These are phyloP conservation scores for Menura novaehollandiae DNA, from an alignment of 2,113 vertebrate species.

Conservation along the genomic window DNA sequence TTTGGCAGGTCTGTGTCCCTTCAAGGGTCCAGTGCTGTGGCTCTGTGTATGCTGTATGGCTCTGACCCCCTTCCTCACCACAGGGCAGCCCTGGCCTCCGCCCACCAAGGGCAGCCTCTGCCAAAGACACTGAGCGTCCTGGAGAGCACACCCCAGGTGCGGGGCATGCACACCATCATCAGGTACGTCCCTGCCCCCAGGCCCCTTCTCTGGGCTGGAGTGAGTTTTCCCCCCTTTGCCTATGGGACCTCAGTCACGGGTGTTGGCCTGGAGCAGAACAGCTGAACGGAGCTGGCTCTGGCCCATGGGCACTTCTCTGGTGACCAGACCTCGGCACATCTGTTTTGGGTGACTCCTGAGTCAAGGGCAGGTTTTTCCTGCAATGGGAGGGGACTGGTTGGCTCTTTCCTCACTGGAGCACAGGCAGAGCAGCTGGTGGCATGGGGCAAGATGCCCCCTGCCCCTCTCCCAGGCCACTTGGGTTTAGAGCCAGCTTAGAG, in stretches of 20 bases:
- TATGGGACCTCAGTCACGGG: accelerated
- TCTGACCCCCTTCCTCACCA: background rate
- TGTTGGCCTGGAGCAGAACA: background rate
- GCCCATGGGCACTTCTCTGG: background rate
- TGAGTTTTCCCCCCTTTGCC: background rate
- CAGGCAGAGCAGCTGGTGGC: background rate
- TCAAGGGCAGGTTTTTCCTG: background rate
- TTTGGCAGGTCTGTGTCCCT: accelerated
- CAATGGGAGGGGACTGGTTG: accelerated
- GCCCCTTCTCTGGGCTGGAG: no score
- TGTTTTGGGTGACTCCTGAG: background rate
- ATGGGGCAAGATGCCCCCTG: background rate
- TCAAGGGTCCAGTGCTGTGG: accelerated
- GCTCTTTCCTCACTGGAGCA: background rate
- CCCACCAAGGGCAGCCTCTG: constrained; percentile 87
- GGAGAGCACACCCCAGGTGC: constrained; percentile 86
- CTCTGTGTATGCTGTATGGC: background rate
- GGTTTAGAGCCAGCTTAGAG: background rate
- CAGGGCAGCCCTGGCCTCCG: constrained; percentile 87
- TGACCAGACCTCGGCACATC: background rate
- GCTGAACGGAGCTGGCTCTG: background rate
- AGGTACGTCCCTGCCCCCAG: constrained; percentile 65
- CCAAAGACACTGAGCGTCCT: constrained; percentile 84
- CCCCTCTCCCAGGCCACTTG: background rate
- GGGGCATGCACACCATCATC: constrained; percentile 93